A percentile compares a stretch with the other conserved stretches of the same genome.
phyloP scores from a whole-genome alignment of 2,888 invertebrate species.

The Polia nebulosa region DNA sequence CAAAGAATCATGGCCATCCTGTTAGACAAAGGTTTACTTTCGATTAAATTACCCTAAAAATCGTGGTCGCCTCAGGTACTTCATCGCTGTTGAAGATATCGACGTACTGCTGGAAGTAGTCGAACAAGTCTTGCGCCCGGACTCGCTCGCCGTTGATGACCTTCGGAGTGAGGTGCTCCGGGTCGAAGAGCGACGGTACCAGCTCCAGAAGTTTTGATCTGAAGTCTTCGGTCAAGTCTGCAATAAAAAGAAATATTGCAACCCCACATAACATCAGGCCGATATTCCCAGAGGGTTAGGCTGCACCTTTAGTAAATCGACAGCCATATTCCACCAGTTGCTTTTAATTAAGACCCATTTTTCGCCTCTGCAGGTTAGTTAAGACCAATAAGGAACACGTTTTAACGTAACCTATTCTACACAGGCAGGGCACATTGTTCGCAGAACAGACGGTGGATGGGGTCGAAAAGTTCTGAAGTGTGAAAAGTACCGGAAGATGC shows the following conservation, averaged over 20 bases:
- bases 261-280: neutral
- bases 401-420: no score
- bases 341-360: neutral
- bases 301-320: neutral
- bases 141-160: conserved; percentile 97
- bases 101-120: conserved; percentile 99
- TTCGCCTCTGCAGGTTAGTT: no score
- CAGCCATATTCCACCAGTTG: neutral
- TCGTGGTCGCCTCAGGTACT: conserved; percentile 99
- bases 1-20: neutral
- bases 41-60: conserved; percentile 92
- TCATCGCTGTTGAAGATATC: conserved; percentile 99
- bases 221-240: conserved; percentile 98
- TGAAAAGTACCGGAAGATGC: no score
- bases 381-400: no score
- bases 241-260: conserved; percentile 61
- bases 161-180: conserved; percentile 97
- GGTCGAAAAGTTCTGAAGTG: no score
- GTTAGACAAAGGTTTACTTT: neutral
- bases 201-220: conserved; percentile 95
- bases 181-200: conserved; percentile 96
- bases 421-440: no score
- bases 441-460: no score
- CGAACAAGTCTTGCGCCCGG: conserved; percentile 96
- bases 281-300: neutral